Conservation (phyloP, 2,888 invertebrate genomes). For the Notocelia uddmanniana region DNA sequence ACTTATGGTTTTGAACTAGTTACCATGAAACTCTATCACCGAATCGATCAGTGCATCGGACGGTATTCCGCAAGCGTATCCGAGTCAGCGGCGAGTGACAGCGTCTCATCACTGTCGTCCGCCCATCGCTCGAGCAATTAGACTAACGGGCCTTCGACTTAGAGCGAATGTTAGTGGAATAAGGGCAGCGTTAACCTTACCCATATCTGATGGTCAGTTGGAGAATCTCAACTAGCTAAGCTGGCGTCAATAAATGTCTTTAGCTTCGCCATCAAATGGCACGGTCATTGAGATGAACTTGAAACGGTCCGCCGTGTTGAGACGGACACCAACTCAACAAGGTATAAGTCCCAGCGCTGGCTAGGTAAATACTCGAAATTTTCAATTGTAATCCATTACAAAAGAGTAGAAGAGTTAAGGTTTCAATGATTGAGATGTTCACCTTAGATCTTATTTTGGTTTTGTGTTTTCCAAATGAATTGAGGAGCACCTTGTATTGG, state of each 20-base stretch:
- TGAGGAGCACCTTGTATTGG: not conserved
- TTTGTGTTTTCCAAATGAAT: not conserved
- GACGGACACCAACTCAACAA: not conserved
- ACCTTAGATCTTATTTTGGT: no score
- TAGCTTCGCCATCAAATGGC: not conserved
- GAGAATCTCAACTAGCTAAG: constrained; percentile 2
- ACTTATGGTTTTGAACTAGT: constrained; percentile 49
- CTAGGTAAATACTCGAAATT: no score
- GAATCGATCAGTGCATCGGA: constrained; percentile 57
- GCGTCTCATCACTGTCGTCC: constrained; percentile 70
- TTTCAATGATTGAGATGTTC: no score
- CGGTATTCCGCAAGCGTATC: constrained; percentile 65
- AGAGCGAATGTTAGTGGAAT: constrained; percentile 22
- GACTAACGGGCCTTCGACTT: constrained; percentile 62
- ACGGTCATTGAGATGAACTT: not conserved
- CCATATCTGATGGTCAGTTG: constrained; percentile 40
- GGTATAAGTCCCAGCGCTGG: not conserved
- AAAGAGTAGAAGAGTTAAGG: no score
- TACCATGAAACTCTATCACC: constrained; percentile 61
- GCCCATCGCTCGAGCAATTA: constrained; percentile 66
- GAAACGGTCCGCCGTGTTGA: not conserved
- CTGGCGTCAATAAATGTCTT: constrained; percentile 8
- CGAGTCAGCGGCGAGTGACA: constrained; percentile 61
- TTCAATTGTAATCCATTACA: no score
- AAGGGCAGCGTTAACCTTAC: constrained; percentile 28